Evolutionary conservation across 30 jellyfish, hydroid and myxozoan genomes (phyloP).

Genomic region (Aurelia sp.): DNA sequence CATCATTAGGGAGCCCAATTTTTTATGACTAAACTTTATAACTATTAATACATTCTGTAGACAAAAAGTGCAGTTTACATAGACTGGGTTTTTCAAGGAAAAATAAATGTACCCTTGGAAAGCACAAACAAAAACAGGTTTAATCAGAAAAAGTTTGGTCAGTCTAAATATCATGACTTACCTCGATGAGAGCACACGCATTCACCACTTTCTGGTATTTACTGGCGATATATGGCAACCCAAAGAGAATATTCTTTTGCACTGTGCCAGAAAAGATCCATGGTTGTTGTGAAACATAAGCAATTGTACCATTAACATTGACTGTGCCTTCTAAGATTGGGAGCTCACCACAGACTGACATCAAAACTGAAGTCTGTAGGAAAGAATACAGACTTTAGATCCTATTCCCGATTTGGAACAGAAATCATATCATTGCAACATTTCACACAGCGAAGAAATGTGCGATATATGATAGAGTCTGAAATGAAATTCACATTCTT

Average conservation of each 20-base stretch:
- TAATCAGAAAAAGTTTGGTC: neutral
- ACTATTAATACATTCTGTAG: too few species aligned
- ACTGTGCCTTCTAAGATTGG: constrained; percentile 55
- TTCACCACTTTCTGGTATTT: constrained; percentile 35
- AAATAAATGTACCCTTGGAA: neutral
- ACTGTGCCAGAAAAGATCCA: constrained; percentile 95
- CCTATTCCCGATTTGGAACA: too few species aligned
- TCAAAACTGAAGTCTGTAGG: constrained; percentile 73
- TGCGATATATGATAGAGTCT: too few species aligned
- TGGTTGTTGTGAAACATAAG: constrained; percentile 83
- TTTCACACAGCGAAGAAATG: too few species aligned
- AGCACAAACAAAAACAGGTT: neutral
- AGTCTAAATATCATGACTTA: neutral
- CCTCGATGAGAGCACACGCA: constrained; percentile 67
- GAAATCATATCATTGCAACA: too few species aligned
- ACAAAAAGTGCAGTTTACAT: too few species aligned
- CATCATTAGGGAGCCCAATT: too few species aligned
- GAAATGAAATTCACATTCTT: too few species aligned
- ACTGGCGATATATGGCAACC: constrained; percentile 42
- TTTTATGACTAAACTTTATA: too few species aligned
- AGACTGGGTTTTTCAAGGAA: too few species aligned
- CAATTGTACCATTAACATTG: constrained; percentile 55
- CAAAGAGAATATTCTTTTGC: constrained; percentile 82
- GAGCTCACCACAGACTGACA: constrained; percentile 75
- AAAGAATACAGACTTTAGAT: neutral